These are phyloP conservation scores for Agonopterix arenella DNA, from an alignment of 2,888 invertebrate species.

Conservation along the genomic window DNA sequence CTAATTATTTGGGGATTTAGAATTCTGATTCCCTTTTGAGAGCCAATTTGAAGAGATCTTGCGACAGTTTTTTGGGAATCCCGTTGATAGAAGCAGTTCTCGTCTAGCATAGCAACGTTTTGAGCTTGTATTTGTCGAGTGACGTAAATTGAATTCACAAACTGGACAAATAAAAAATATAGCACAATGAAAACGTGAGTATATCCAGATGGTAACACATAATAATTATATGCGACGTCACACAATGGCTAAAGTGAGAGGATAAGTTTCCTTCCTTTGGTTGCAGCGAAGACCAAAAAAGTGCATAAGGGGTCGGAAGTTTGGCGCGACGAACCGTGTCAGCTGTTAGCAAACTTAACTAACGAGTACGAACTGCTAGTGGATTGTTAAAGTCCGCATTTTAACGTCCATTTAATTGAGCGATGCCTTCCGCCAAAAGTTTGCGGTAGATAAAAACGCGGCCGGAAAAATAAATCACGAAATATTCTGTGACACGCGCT, in stretches of 20 bases:
- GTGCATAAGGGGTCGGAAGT: constrained; percentile 39
- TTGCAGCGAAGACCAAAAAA: constrained; percentile 41
- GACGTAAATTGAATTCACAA: background rate
- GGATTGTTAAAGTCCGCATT: constrained; percentile 32
- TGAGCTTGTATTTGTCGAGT: too few relatives aligned
- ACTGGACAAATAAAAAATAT: too few relatives aligned
- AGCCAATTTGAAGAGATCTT: too few relatives aligned
- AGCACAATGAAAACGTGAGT: background rate
- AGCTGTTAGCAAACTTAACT: constrained; percentile 47
- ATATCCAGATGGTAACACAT: background rate
- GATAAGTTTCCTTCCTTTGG: constrained; percentile 36
- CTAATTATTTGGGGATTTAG: constrained; percentile 19
- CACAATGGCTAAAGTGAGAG: constrained; percentile 15
- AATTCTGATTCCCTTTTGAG: too few relatives aligned
- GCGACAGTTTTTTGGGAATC: too few relatives aligned
- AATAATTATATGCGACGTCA: background rate
- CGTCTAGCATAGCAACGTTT: too few relatives aligned
- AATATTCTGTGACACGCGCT: constrained; percentile 19
- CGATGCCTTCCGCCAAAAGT: constrained; percentile 26
- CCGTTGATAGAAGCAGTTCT: too few relatives aligned
- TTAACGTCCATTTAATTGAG: constrained; percentile 36
- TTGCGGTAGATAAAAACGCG: constrained; percentile 16
- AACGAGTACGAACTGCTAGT: constrained; percentile 38
- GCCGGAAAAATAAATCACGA: constrained; percentile 21
- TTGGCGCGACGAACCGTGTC: constrained; percentile 37